Conservation (phyloP, 2,113 vertebrate species). For the Microcebus tavaratra region DNA sequence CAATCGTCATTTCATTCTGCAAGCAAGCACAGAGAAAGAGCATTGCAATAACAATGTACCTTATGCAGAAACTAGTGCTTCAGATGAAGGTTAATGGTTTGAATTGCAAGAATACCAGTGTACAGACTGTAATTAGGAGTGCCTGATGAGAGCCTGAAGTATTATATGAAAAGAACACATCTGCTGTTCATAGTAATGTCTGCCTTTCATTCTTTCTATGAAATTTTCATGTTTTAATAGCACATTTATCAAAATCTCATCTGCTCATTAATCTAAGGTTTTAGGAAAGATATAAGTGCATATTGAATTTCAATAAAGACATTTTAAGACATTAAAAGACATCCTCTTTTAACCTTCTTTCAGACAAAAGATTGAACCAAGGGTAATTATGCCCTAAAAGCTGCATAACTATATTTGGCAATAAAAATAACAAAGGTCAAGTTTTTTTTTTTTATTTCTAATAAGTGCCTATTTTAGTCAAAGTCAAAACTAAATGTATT, state of each 20-base stretch:
- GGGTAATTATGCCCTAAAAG: background rate
- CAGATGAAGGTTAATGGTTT: conserved; percentile 79
- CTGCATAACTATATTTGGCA: background rate
- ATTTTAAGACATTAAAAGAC: no score
- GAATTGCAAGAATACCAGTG: conserved; percentile 53
- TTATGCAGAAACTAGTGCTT: conserved; percentile 68
- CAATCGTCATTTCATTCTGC: background rate
- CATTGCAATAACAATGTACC: conserved; percentile 57
- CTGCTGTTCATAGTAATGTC: conserved; percentile 62
- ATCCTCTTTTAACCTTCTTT: background rate
- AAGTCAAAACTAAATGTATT: background rate
- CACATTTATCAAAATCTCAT: conserved; percentile 49
- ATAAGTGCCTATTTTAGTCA: background rate
- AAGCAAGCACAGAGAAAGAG: conserved; percentile 25
- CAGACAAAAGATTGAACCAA: background rate
- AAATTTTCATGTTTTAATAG: conserved; percentile 44
- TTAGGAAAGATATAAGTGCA: conserved; percentile 54
- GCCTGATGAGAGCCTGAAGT: conserved; percentile 66
- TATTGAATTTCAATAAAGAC: conserved; percentile 38
- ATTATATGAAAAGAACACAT: conserved; percentile 75
- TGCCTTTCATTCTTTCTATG: conserved; percentile 44
- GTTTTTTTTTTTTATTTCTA: background rate
- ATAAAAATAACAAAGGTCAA: background rate
- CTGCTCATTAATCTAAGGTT: conserved; percentile 46
- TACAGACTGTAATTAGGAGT: conserved; percentile 69